Conservation (phyloP, 2,888 invertebrate genomes). For the Cheilosia impressa region DNA sequence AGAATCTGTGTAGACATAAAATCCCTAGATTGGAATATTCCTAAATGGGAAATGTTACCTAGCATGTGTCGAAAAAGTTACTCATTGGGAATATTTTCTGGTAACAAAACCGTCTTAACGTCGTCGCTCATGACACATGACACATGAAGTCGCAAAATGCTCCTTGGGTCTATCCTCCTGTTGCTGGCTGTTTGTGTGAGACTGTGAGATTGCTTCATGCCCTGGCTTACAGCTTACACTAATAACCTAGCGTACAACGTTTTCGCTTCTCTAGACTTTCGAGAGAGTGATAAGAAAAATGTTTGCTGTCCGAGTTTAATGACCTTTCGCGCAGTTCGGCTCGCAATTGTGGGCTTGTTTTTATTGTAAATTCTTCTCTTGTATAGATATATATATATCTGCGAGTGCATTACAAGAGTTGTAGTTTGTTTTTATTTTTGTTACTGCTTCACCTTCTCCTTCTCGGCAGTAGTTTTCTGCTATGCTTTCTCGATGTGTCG, state of each 20-base stretch:
- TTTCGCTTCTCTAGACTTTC: constrained; percentile 72
- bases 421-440: neutral
- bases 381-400: neutral
- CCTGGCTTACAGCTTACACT: constrained; percentile 41
- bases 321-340: constrained; percentile 35
- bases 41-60: too few relatives aligned
- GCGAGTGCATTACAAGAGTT: neutral
- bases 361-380: constrained; percentile 1
- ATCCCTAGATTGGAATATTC: too few relatives aligned
- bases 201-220: constrained; percentile 18
- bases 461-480: neutral
- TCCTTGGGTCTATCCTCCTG: constrained; percentile 9
- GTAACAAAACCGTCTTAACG: too few relatives aligned
- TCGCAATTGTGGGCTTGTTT: constrained; percentile 23
- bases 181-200: neutral
- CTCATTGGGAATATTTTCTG: too few relatives aligned
- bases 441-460: neutral
- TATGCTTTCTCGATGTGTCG: constrained; percentile 13
- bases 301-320: constrained; percentile 59
- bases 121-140: too few relatives aligned
- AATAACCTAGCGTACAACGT: constrained; percentile 57
- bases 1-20: too few relatives aligned
- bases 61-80: too few relatives aligned
- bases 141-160: too few relatives aligned
- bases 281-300: constrained; percentile 70